phyloP scores from a whole-genome alignment of 2,888 invertebrate genomes.

The Azorinus chamasolen region DNA sequence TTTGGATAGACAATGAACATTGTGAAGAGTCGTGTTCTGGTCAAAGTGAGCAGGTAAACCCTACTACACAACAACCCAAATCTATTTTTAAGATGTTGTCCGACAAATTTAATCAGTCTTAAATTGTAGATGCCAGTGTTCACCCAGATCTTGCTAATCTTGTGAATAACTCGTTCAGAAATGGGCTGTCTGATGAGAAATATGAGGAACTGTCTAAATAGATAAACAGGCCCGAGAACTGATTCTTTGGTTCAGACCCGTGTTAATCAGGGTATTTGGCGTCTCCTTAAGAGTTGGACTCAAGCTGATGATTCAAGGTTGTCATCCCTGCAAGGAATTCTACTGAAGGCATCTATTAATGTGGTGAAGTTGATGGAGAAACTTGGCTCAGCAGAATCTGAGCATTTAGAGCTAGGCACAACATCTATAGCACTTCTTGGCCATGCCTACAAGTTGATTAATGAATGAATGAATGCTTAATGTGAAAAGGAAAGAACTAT shows the following conservation, averaged over 20 bases:
- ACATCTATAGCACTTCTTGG: constrained; percentile 27
- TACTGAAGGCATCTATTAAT: constrained; percentile 21
- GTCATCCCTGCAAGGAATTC: constrained; percentile 5
- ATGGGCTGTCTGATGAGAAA: constrained; percentile 20
- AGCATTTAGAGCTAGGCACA: too few relatives aligned
- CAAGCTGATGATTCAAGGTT: constrained; percentile 23
- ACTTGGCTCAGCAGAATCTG: background rate
- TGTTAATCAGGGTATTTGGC: constrained; percentile 37
- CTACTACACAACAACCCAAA: background rate
- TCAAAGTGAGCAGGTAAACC: too few relatives aligned
- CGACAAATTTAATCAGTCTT: constrained; percentile 9
- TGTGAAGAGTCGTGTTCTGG: background rate
- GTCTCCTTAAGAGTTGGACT: constrained; percentile 23
- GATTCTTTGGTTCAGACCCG: constrained; percentile 9
- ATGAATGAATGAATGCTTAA: constrained; percentile 21
- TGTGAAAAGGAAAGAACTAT: too few relatives aligned
- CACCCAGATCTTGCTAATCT: constrained; percentile 12
- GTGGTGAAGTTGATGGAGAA: constrained; percentile 26
- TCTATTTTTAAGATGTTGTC: constrained; percentile 8
- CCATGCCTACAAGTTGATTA: constrained; percentile 34
- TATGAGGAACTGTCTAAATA: constrained; percentile 6
- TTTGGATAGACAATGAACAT: background rate
- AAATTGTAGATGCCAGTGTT: background rate
- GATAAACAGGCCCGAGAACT: constrained; percentile 14
- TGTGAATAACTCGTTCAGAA: constrained; percentile 21